Conservation (phyloP, 1,140 invertebrate genomes). For the Sarcophaga bullata region DNA sequence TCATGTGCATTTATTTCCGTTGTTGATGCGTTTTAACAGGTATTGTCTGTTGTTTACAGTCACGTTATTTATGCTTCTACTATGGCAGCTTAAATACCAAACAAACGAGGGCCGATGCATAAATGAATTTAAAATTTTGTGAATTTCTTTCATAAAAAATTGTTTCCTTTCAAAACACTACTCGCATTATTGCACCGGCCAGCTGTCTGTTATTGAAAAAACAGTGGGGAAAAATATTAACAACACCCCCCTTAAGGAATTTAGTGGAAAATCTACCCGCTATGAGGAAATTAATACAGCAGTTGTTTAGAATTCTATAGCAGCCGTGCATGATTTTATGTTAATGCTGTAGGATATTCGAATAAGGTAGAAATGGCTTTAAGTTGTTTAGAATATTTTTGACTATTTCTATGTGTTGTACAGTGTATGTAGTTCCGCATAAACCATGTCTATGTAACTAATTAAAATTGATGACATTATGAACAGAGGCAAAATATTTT, state of each 20-base stretch:
- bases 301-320: conserved; percentile 1
- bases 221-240: background rate
- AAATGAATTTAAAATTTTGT: no score
- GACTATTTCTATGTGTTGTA: background rate
- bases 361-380: no score
- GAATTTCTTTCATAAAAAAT: no score
- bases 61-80: background rate
- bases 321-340: background rate
- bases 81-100: no score
- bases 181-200: no score
- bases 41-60: background rate
- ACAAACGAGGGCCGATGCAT: no score
- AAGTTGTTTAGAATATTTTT: no score
- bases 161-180: no score
- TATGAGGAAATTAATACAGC: conserved; percentile 12
- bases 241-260: background rate
- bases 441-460: background rate
- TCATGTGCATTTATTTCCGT: conserved; percentile 15
- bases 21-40: conserved; percentile 9
- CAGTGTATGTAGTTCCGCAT: background rate
- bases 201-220: no score
- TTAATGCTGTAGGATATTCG: background rate
- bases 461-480: conserved; percentile 22
- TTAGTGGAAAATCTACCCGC: background rate
- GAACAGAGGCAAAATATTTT: conserved; percentile 10